Evolutionary conservation across 2,888 invertebrate genomes (phyloP).

Genomic region (Carterocephalus palaemon): DNA sequence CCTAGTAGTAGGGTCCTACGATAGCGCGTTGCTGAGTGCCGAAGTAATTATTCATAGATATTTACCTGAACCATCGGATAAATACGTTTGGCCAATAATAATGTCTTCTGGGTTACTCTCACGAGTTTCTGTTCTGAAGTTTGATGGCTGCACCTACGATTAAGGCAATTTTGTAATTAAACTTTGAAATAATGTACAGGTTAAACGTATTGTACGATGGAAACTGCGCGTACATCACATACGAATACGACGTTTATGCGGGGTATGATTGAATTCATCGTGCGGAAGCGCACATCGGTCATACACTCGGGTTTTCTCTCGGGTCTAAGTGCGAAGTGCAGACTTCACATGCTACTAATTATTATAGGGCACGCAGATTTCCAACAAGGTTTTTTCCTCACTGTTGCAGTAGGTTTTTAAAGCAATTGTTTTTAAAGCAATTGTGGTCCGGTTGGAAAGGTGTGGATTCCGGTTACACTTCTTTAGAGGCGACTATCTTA

Average conservation of each 20-base stretch:
- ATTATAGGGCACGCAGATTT: too few relatives aligned
- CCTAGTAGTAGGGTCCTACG: too few relatives aligned
- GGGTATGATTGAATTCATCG: not conserved
- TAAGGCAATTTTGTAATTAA: not conserved
- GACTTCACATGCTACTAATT: too few relatives aligned
- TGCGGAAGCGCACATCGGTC: not conserved
- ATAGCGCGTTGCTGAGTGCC: too few relatives aligned
- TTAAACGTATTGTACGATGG: not conserved
- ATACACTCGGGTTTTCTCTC: not conserved
- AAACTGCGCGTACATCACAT: not conserved
- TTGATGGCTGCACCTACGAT: constrained; percentile 60
- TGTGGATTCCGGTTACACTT: too few relatives aligned
- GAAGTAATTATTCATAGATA: constrained; percentile 6
- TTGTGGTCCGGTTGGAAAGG: too few relatives aligned
- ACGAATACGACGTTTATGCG: not conserved
- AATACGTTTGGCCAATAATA: constrained; percentile 49
- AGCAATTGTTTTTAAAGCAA: too few relatives aligned
- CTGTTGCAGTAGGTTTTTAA: not conserved
- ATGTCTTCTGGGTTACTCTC: constrained; percentile 53
- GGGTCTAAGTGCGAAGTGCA: not conserved
- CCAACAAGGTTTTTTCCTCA: not conserved
- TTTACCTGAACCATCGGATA: constrained; percentile 46
- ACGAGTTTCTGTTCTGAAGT: constrained; percentile 59
- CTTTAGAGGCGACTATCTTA: too few relatives aligned
- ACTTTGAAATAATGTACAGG: not conserved